Base-by-base conservation (phyloP, 64 coral and sea anemone genomes). In the Exaiptasia diaphana region DNA sequence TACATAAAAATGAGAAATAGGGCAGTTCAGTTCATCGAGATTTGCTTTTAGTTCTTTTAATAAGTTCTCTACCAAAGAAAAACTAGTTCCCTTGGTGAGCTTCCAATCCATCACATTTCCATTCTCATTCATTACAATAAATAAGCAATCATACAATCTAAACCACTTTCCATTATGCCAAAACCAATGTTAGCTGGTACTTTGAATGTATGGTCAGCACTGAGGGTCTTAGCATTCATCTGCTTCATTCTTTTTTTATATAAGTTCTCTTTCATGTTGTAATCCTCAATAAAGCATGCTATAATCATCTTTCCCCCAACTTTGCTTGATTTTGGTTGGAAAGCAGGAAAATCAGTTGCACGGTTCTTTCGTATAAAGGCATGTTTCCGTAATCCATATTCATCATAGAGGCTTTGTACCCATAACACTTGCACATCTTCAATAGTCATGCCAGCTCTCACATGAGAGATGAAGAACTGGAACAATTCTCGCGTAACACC, bases 401-500 rank as follows among this genome's bases (percentile, higher is more conserved):
- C 75, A 8, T 79, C 77, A 50, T 40, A 72, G 15, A 72, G 25
- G 67, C 65, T 80, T 30, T 73, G 77, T 37, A 74, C 67, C 77
- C 77, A 79, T 21, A 89, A 35, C 20, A 68, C 54, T 26, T 89
- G 75, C 23, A 89, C 77, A 79, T 89, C 86, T 30, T 32, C 36
- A 54, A 89, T 64, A 44, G 50, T 54, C 61, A 88, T 32, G 36
- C 75, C 75, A 41, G 86, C 64, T 37, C 53, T 78, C 22, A 80
- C 60, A 61, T 78, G 64, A 23, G 48, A 71, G 38, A 18, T 73
- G 44, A 73, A 35, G 38, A 48, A 81, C 7, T 81, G 22, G 73
- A 31, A 70, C 53, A 89, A 26, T 49, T 81, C 86, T 43, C 60
- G 71, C 32, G 85, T 89, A n/a, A 89, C 68, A 27, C 76, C 86